Base-by-base conservation (phyloP, 2,888 invertebrate species). In the Melanchra persicariae region DNA sequence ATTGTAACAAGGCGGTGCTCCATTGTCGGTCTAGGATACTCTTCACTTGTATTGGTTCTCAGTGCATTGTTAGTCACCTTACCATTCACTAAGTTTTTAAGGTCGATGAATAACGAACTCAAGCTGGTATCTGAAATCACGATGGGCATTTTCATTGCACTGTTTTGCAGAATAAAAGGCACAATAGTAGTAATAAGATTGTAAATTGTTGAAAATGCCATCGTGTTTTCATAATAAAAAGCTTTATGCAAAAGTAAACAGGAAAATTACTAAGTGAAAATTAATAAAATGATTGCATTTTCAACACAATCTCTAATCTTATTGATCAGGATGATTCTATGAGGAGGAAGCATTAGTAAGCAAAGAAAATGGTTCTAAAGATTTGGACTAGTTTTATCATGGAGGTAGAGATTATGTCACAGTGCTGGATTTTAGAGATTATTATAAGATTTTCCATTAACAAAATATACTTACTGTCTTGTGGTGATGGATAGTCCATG, bases 51-150 rank as follows among this genome's bases (percentile, higher is more conserved):
- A 81, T 90, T 90, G 86, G 89, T 89, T 88, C 93, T 92, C 85
- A 92, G 89, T 72, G 90, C 86, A 86, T 91, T 92, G 85, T 92
- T 92, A 88, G 92, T 89, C 84, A 92, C 91, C 86, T 95, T 96
- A 87, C 95, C 95, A 75, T 95, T 95, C 86, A 95, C 95, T 92
- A 96, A 93, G 91, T 94, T 95, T 93, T 95, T 96, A 89, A 95
- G 93, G 89, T 95, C 94, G 91, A 94, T 92, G 92, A 95, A 95
- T 89, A 96, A 93, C 85, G 96, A 93, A 90, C 91, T 95, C 90
- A 95, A 91, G 90, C 94, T 91, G 92, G 94, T 93, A 96, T 96
- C 96, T 96, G 96, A 96, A 96, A 96, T 91, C 95, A 96, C 95
- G 96, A 95, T 95, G 93, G 96, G 93, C 95, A 95, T 96, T 96